Conservation (phyloP, 2,888 invertebrate species). For the Physocephala rufipes region DNA sequence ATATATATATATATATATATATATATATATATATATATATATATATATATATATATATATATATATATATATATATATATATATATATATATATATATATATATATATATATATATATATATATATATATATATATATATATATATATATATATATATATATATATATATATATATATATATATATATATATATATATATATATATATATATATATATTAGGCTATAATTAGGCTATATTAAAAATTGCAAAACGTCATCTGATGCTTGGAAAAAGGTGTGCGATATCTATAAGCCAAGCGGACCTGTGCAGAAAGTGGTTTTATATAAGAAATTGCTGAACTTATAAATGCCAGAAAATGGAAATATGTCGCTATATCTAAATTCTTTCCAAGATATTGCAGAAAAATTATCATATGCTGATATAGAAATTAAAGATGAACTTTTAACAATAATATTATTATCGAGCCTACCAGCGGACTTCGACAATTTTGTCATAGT, state of each 20-base stretch:
- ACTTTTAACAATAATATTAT: slow-evolving; percentile 25
- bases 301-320: slow-evolving; percentile 36
- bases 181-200: slow-evolving; percentile 1
- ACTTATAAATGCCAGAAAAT: slow-evolving; percentile 27
- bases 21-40: too few relatives aligned
- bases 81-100: too few relatives aligned
- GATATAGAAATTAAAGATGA: slow-evolving; percentile 17
- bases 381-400: slow-evolving; percentile 22
- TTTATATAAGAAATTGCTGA: slow-evolving; percentile 38
- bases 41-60: too few relatives aligned
- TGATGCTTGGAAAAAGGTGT: slow-evolving; percentile 38
- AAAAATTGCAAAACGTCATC: not conserved
- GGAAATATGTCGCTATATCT: slow-evolving; percentile 14
- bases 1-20: too few relatives aligned
- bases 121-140: not conserved
- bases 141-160: not conserved
- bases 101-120: not conserved
- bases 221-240: not conserved
- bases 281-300: slow-evolving; percentile 33
- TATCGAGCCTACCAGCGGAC: slow-evolving; percentile 17
- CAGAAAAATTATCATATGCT: slow-evolving; percentile 25
- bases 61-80: too few relatives aligned
- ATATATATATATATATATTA: slow-evolving; percentile 3
- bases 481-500: not conserved
- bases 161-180: not conserved